Percentiles rank a stretch among this genome's conserved stretches.
These are phyloP conservation scores for Drosophila ambigua DNA, from an alignment of 1,140 invertebrate genomes.

Conservation along the genomic window DNA sequence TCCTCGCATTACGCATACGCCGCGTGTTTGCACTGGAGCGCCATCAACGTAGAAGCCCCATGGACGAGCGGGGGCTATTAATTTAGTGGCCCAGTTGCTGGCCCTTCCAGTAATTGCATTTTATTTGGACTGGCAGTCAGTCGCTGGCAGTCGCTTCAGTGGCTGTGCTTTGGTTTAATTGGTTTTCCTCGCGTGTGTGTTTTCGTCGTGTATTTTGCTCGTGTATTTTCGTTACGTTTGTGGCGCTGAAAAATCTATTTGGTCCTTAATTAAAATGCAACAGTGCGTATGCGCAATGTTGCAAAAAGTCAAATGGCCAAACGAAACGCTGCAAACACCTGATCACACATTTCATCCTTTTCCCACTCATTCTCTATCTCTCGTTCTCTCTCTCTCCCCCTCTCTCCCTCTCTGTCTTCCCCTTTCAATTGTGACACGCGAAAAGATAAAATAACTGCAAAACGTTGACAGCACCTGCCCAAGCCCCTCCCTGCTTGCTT, in stretches of 20 bases:
- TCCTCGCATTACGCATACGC: conserved; percentile 71
- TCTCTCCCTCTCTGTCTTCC: conserved; percentile 25
- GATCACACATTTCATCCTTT: conserved; percentile 9
- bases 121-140: conserved; percentile 49
- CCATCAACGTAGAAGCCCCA: background rate
- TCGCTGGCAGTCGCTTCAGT: conserved; percentile 27
- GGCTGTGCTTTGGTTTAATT: conserved; percentile 72
- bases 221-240: conserved; percentile 36
- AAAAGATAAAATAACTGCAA: conserved; percentile 77
- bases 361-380: conserved; percentile 1
- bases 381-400: no score
- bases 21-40: conserved; percentile 15
- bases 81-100: conserved; percentile 62
- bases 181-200: conserved; percentile 46
- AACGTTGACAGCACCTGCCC: conserved; percentile 62
- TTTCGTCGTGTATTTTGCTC: conserved; percentile 1
- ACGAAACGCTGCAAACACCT: conserved; percentile 34
- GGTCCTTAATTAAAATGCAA: conserved; percentile 77
- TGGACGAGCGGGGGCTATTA: conserved; percentile 59
- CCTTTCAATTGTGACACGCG: background rate
- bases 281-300: conserved; percentile 73
- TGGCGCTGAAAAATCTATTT: conserved; percentile 66
- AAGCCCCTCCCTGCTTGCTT: background rate
- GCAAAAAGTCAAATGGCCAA: conserved; percentile 72
- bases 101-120: conserved; percentile 67